phyloP scores from a whole-genome alignment of 2,888 invertebrate genomes.

The Heliconius ismenius region DNA sequence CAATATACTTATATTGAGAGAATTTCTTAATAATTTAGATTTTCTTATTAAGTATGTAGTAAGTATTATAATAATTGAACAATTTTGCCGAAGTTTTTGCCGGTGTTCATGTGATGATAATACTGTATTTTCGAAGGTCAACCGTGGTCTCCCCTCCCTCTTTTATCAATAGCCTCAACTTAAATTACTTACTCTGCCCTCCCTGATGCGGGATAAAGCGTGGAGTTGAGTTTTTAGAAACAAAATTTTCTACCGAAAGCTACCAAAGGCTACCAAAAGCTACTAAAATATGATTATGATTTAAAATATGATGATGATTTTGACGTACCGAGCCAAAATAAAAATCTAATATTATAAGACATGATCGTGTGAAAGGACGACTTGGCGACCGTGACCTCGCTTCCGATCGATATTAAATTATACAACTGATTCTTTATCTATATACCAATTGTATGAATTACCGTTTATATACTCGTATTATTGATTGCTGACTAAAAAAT shows the following conservation, averaged over 20 bases:
- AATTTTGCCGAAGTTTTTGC: background rate
- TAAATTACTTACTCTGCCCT: too few relatives aligned
- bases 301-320: too few relatives aligned
- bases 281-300: background rate
- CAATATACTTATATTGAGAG: background rate
- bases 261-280: background rate
- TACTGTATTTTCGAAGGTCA: background rate
- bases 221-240: background rate
- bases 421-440: constrained; percentile 3
- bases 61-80: background rate
- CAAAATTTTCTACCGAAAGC: background rate
- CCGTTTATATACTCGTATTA: background rate
- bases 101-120: background rate
- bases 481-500: background rate
- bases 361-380: constrained; percentile 15
- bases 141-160: too few relatives aligned
- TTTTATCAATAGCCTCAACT: too few relatives aligned
- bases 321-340: background rate
- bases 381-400: constrained; percentile 17
- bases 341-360: constrained; percentile 1
- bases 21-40: background rate
- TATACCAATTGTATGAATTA: background rate
- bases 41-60: background rate
- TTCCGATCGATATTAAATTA: constrained; percentile 20
- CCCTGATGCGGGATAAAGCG: too few relatives aligned